Evolutionary conservation across 2,888 invertebrate species (phyloP).

Genomic region (Sycophila texana): DNA sequence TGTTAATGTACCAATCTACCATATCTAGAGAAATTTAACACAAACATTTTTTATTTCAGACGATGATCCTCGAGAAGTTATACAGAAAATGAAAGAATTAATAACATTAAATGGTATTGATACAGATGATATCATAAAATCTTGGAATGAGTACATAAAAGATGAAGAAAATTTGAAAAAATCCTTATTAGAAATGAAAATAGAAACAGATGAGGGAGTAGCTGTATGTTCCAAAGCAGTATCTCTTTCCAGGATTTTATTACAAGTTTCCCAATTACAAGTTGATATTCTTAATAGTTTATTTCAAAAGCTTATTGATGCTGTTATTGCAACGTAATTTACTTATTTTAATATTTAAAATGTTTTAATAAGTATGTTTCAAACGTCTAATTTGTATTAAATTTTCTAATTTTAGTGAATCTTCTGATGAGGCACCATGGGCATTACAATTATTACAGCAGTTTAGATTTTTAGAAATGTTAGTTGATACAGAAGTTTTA

Average conservation of each 20-base stretch:
- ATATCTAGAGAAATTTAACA: not conserved
- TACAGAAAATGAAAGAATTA: conserved; percentile 63
- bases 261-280: conserved; percentile 69
- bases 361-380: conserved; percentile 10
- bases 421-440: conserved; percentile 71
- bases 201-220: conserved; percentile 58
- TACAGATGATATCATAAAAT: conserved; percentile 61
- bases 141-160: conserved; percentile 65
- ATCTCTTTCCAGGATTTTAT: conserved; percentile 67
- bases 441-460: conserved; percentile 82
- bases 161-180: conserved; percentile 65
- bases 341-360: not conserved
- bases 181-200: conserved; percentile 64
- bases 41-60: conserved; percentile 56
- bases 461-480: conserved; percentile 81
- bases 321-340: conserved; percentile 66
- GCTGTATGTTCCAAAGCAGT: conserved; percentile 58
- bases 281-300: conserved; percentile 63
- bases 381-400: not conserved
- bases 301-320: conserved; percentile 67
- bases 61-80: conserved; percentile 59
- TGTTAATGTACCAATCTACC: not conserved
- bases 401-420: conserved; percentile 59
- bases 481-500: conserved; percentile 80
- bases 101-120: conserved; percentile 58